Percentiles rank a stretch among this genome's conserved stretches.
phyloP scores from a whole-genome alignment of 2,113 vertebrate species.

The Urocitellus parryii region DNA sequence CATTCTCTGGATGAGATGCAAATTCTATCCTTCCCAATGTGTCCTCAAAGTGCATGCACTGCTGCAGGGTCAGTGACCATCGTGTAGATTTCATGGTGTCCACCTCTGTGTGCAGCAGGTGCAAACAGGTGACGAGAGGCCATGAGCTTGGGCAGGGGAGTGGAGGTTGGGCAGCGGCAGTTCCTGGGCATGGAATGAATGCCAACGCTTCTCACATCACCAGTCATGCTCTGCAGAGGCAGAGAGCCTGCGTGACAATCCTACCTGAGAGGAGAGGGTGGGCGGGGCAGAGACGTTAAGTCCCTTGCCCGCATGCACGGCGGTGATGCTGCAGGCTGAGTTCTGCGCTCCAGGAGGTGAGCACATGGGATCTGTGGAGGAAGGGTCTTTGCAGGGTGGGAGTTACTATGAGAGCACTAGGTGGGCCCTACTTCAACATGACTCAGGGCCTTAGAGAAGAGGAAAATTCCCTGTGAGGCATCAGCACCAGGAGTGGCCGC shows the following conservation, averaged over 20 bases:
- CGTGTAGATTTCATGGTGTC: not conserved
- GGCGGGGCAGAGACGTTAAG: not conserved
- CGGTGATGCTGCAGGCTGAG: not conserved
- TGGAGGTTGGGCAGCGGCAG: rapidly evolving
- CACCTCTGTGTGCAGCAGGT: not conserved
- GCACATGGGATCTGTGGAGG: not conserved
- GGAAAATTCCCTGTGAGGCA: rapidly evolving
- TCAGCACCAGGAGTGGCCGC: rapidly evolving
- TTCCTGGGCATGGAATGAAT: not conserved
- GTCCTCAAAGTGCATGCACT: not conserved
- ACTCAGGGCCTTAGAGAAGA: not conserved
- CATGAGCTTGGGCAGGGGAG: too few species aligned
- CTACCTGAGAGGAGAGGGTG: not conserved
- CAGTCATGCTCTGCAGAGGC: not conserved
- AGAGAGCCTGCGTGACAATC: rapidly evolving
- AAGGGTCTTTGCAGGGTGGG: too few species aligned
- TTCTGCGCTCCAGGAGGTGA: rapidly evolving
- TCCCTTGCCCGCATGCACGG: not conserved
- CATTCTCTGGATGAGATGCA: not conserved
- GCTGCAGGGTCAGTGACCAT: not conserved
- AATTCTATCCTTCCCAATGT: not conserved
- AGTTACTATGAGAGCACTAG: too few species aligned
- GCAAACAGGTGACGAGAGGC: too few species aligned
- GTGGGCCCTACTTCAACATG: not conserved
- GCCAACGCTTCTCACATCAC: not conserved